Evolutionary conservation across 2,113 vertebrate species (phyloP), one percentile per base, ranked within the genome.

Genomic region (Scortum barcoo): DNA sequence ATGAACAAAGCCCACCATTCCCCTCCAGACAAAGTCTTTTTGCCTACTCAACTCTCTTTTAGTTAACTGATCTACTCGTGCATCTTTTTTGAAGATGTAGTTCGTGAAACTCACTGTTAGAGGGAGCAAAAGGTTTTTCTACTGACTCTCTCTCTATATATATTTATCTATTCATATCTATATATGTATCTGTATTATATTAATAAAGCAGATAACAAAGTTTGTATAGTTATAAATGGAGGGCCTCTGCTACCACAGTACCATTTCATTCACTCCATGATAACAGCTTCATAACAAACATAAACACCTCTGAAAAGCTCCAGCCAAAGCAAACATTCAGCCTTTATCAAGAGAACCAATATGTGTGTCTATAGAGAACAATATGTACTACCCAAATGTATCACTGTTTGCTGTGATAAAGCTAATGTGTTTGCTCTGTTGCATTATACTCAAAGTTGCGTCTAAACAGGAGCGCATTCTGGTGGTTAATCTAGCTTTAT

Each of bases 351-450:
- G 42, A 4, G 50, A 76, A 26, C 57, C 13, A 75, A 33, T 24
- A 24, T 86, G 48, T 26, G 19, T 68, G 17, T 48, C 11, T 63
- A 40, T 9, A 42, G 12, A 17, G 40, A 40, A 11, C 36, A 30
- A 30, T 44, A 28, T 8, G 8, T 28, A 24, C 6, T 33, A 19
- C 14, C 46, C 66, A 0, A 57, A 13, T 73, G 38, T 42, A n/a
- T 40, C n/a, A 53, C 5, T 80, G 56, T 63, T 68, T 76, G 0
- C 42, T 12, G 33, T 40, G 65, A 65, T 24, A 68, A 78, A 84
- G 78, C 7, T 78, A 66, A 61, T 72, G 50, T 44, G 63, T 84
- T 90, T 87, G 77, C 14, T 76, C 48, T 56, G 33, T 72, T 67
- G 12, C 72, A 14, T 68, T 42, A 38, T 11, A 38, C 56, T 61